Base-by-base conservation (phyloP, 2,797 vertebrate species). In the Acipenser oxyrinchus region DNA sequence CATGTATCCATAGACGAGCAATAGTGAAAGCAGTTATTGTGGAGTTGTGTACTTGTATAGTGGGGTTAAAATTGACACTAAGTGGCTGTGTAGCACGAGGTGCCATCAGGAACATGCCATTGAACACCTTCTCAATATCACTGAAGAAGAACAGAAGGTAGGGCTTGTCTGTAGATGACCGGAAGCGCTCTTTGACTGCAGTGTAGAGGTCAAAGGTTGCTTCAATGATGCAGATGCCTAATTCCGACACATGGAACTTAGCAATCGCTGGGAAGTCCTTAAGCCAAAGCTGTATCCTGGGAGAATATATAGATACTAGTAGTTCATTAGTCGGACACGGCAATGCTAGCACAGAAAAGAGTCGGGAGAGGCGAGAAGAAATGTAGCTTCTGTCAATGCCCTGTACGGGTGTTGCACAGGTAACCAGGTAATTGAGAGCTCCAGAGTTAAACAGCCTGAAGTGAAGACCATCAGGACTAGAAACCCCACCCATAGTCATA, bases 1-100 rank as follows among this genome's bases (percentile, higher is more conserved):
- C 94, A 0, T 95, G 93, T 76, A 90, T 80, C 94, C 94, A 96
- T 6, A 96, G 84, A 7, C 81, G 86, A 6, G 78, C 67, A 10
- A 93, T 73, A 37, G 75, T 73, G 9, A 88, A 75, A 12, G 72
- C 65, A 13, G 72, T 70, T 52, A 74, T 72, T 59, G 67, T 12
- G 12, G 72, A 6, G 0, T 69, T 66, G 53, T 81, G 51, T 11
- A 69, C 70, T 13, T 51, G 53, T 18, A 9, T 62, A 68, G 69
- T 7, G 37, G 64, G 51, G 48, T 69, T 66, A 1, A 37, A 13
- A 59, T 60, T 13, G 53, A 60, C 62, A 37, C 62, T 63, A 15
- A 50, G 37, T 69, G 37, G 64, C 62, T 68, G 51, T 60, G 64
- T 59, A 6, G 51, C 62, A 49, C 71, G 66, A 10, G 84, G 78